Percentiles rank a stretch among this genome's conserved stretches.
These are phyloP conservation scores for Athalia cordata DNA, from an alignment of 2,888 invertebrate species.

Conservation along the genomic window DNA sequence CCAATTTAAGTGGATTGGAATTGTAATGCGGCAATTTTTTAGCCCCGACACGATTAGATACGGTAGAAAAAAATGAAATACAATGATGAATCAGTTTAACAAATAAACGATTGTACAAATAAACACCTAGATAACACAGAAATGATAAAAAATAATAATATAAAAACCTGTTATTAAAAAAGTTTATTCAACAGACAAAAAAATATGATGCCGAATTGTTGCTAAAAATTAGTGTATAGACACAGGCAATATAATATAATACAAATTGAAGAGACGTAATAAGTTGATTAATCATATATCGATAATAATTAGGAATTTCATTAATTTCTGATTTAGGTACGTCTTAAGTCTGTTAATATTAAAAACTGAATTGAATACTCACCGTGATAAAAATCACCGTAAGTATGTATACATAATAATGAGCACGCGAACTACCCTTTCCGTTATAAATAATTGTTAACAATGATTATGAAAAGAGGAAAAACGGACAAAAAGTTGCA, in stretches of 20 bases:
- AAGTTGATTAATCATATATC: slow-evolving; percentile 24
- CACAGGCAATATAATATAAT: slow-evolving; percentile 56
- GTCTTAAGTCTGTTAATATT: not conserved
- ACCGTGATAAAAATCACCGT: slow-evolving; percentile 23
- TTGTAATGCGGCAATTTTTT: not conserved
- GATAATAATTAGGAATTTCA: slow-evolving; percentile 14
- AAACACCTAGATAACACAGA: not conserved
- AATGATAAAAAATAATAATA: slow-evolving; percentile 32
- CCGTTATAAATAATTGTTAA: slow-evolving; percentile 44
- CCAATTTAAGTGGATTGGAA: not conserved
- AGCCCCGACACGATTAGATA: not conserved
- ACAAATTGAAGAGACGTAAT: slow-evolving; percentile 39
- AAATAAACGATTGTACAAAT: not conserved
- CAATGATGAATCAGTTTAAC: not conserved
- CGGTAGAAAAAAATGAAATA: not conserved
- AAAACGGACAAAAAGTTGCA: slow-evolving; percentile 39
- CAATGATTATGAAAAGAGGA: slow-evolving; percentile 7
- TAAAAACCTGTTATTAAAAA: slow-evolving; percentile 15
- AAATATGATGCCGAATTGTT: not conserved
- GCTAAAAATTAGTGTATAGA: slow-evolving; percentile 47
- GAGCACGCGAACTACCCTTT: slow-evolving; percentile 38
- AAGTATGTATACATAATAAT: slow-evolving; percentile 46
- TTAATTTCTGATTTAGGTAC: slow-evolving; percentile 16
- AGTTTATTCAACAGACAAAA: slow-evolving; percentile 33
- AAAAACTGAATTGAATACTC: slow-evolving; percentile 20